phyloP scores from a whole-genome alignment of 2,797 vertebrate species.

The Rallus crepitans region DNA sequence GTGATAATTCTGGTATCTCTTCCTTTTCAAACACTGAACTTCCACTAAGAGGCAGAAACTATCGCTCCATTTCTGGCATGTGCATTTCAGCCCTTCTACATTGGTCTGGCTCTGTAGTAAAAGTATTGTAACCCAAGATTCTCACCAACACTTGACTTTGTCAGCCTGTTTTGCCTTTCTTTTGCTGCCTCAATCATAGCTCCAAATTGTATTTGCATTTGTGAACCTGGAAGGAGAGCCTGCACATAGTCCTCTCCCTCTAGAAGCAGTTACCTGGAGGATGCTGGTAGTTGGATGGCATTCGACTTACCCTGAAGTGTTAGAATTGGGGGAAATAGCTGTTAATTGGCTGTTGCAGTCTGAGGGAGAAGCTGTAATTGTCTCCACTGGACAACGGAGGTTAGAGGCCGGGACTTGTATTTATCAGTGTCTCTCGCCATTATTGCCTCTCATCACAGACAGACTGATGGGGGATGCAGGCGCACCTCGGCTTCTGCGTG shows the following conservation, averaged over 20 bases:
- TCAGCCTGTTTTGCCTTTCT: neutral
- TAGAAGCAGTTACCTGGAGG: neutral
- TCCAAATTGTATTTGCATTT: constrained; percentile 17
- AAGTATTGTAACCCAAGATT: neutral
- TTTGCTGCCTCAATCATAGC: constrained; percentile 25
- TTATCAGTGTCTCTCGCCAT: neutral
- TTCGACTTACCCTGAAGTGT: neutral
- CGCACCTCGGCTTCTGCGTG: constrained; percentile 23
- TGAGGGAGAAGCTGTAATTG: constrained; percentile 17
- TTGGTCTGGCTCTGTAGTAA: neutral
- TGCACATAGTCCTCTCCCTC: neutral
- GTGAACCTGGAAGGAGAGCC: neutral
- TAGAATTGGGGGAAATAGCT: neutral
- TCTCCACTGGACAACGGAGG: neutral
- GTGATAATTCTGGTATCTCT: neutral
- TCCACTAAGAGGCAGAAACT: neutral
- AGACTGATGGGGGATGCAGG: neutral
- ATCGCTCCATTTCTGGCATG: neutral
- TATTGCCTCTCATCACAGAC: neutral
- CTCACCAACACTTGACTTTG: constrained; percentile 12
- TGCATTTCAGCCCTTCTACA: neutral
- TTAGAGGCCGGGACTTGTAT: neutral
- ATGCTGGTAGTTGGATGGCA: neutral
- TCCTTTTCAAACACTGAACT: neutral
- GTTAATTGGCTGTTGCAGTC: neutral